phyloP scores from a whole-genome alignment of 2,113 vertebrate genomes.

The Sorex fumeus region DNA sequence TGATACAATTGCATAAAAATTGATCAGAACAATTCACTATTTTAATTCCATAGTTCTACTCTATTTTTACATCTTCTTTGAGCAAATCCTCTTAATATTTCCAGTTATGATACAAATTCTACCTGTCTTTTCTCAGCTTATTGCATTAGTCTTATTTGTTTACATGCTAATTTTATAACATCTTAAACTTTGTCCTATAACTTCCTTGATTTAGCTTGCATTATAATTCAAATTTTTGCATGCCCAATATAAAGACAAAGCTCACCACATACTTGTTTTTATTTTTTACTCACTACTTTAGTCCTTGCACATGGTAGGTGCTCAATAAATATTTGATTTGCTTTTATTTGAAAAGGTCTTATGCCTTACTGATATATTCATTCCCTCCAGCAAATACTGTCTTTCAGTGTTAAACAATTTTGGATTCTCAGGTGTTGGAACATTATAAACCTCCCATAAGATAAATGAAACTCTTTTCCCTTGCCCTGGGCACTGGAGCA shows the following conservation, averaged over 20 bases:
- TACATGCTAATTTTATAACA: constrained; percentile 28
- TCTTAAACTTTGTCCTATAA: constrained; percentile 2
- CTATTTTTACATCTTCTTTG: background rate
- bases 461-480: background rate
- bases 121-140: constrained; percentile 14
- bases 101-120: background rate
- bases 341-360: constrained; percentile 59
- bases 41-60: background rate
- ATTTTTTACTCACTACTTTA: background rate
- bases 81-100: background rate
- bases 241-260: constrained; percentile 5
- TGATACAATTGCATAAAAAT: background rate
- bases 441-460: background rate
- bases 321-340: constrained; percentile 61
- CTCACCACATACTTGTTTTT: background rate
- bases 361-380: constrained; percentile 26
- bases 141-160: constrained; percentile 30
- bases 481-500: background rate
- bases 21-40: background rate
- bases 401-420: constrained; percentile 44
- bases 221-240: constrained; percentile 21
- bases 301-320: background rate
- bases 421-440: constrained; percentile 11
- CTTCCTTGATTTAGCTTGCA: background rate
- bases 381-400: constrained; percentile 40